Evolutionary conservation across 2,888 invertebrate genomes (phyloP).

Genomic region (Galerucella calmariensis): DNA sequence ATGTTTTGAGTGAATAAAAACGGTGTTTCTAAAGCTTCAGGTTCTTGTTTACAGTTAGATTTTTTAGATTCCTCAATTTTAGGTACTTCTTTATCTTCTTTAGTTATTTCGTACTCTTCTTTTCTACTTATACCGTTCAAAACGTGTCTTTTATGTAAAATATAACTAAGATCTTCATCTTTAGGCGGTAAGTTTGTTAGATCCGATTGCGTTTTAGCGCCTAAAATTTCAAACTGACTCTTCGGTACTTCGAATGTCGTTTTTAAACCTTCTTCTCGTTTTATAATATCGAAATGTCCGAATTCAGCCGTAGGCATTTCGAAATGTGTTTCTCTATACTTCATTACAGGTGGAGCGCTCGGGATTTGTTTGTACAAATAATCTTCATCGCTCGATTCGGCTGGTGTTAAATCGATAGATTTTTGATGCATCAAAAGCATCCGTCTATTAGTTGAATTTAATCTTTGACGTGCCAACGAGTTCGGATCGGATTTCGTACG

Average conservation of each 20-base stretch:
- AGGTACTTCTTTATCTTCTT: conserved; percentile 59
- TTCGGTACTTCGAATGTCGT: conserved; percentile 78
- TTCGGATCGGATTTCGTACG: conserved; percentile 90
- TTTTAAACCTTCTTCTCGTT: conserved; percentile 68
- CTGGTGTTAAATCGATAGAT: conserved; percentile 85
- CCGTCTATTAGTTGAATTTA: conserved; percentile 79
- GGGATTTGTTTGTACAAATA: conserved; percentile 79
- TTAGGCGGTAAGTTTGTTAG: conserved; percentile 65
- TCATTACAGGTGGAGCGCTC: conserved; percentile 78
- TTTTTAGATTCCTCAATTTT: conserved; percentile 52
- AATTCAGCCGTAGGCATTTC: conserved; percentile 65
- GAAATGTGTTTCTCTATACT: conserved; percentile 66
- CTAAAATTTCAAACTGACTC: conserved; percentile 75
- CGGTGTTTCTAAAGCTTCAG: conserved; percentile 62
- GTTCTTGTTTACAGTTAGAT: conserved; percentile 52
- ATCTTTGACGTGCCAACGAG: conserved; percentile 77
- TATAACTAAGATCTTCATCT: conserved; percentile 84
- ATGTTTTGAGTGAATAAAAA: conserved; percentile 81
- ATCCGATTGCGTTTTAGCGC: conserved; percentile 65
- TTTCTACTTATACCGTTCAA: conserved; percentile 84
- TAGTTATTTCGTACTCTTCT: conserved; percentile 51
- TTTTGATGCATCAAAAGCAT: conserved; percentile 87
- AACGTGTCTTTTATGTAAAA: conserved; percentile 84
- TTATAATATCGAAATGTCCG: conserved; percentile 75
- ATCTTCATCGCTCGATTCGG: conserved; percentile 87